These are phyloP conservation scores for Helarctos malayanus DNA, from an alignment of 2,797 vertebrate genomes.

Conservation along the genomic window DNA sequence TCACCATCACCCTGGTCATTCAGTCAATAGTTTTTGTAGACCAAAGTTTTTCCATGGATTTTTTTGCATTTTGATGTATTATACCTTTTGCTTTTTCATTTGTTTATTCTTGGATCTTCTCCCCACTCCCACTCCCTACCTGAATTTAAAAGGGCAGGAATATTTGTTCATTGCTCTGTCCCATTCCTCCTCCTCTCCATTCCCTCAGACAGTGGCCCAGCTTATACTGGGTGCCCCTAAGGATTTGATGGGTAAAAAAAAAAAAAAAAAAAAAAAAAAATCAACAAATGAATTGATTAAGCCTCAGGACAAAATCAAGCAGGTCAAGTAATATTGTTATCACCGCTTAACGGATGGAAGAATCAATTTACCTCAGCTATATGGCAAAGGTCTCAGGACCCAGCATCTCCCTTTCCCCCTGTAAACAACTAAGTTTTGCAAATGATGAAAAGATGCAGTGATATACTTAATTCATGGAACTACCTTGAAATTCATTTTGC, in stretches of 20 bases:
- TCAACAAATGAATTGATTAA: background rate
- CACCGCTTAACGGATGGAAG: background rate
- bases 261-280: background rate
- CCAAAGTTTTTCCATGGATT: background rate
- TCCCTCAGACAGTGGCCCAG: background rate
- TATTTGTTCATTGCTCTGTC: background rate
- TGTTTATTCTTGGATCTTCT: background rate
- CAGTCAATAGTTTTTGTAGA: background rate
- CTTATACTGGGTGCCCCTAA: background rate
- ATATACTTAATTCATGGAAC: background rate
- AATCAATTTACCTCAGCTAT: background rate
- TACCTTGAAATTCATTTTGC: background rate
- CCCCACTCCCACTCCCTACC: fast-evolving
- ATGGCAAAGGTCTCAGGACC: slow-evolving; percentile 15
- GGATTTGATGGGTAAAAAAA: background rate
- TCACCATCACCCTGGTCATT: background rate
- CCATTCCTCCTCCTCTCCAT: fast-evolving
- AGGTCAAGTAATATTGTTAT: background rate
- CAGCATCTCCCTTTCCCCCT: background rate
- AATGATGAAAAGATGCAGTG: background rate
- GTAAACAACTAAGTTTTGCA: slow-evolving; percentile 6
- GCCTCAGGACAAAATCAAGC: background rate
- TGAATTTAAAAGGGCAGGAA: background rate
- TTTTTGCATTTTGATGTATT: background rate
- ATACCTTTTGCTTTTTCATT: background rate